phyloP scores from a whole-genome alignment of 1,140 invertebrate genomes.

The Calosoma granatense region DNA sequence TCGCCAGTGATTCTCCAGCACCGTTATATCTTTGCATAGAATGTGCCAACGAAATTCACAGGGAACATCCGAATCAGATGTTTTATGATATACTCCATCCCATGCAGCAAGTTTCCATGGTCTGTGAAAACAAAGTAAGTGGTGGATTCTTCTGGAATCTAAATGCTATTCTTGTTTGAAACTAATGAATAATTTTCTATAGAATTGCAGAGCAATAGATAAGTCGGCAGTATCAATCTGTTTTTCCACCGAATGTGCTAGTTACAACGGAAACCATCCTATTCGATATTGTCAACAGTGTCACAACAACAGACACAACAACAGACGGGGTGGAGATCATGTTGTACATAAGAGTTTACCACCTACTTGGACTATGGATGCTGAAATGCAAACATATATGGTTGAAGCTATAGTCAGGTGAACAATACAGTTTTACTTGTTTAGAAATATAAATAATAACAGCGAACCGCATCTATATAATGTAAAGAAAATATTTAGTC shows the following conservation, averaged over 20 bases:
- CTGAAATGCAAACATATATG: conserved; percentile 85
- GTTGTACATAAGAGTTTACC: conserved; percentile 79
- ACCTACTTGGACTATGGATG: conserved; percentile 77
- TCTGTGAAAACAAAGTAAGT: conserved; percentile 92
- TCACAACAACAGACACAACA: conserved; percentile 80
- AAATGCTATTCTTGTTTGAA: background rate
- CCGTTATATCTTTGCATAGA: conserved; percentile 94
- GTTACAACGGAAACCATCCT: conserved; percentile 91
- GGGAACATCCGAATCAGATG: conserved; percentile 72
- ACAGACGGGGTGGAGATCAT: conserved; percentile 74
- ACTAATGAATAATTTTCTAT: conserved; percentile 19
- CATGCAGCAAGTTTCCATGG: conserved; percentile 86
- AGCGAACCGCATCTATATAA: background rate
- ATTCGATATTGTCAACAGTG: conserved; percentile 89
- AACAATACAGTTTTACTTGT: conserved; percentile 18
- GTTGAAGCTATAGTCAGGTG: conserved; percentile 95
- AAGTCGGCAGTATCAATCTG: conserved; percentile 94
- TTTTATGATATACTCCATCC: conserved; percentile 89
- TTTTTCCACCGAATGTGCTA: conserved; percentile 93
- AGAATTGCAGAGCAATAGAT: conserved; percentile 87
- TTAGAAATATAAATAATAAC: background rate
- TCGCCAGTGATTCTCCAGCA: conserved; percentile 77
- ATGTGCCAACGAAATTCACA: conserved; percentile 86
- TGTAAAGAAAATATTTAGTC: conserved; percentile 39
- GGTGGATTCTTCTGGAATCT: too few relatives aligned